Conservation (phyloP, 30 jellyfish, hydroid and myxozoan species). For the Chironex yamaguchii region DNA sequence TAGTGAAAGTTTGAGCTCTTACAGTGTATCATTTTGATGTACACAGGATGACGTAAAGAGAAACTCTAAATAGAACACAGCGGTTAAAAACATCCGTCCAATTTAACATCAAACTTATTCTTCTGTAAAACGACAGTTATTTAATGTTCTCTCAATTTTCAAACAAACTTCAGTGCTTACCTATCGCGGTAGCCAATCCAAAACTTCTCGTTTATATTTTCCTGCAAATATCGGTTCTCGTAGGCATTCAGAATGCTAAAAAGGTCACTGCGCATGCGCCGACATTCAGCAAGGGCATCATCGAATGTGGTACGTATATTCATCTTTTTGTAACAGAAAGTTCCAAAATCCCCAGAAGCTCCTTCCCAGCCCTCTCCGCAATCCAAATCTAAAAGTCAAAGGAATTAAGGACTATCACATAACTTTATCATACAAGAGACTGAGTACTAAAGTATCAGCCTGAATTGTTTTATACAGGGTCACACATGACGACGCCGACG, state of each 20-base stretch:
- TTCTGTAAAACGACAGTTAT: too few species aligned
- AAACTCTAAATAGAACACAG: too few species aligned
- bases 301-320: constrained; percentile 83
- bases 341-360: constrained; percentile 97
- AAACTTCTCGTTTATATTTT: constrained; percentile 84
- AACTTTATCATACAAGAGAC: too few species aligned
- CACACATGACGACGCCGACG: too few species aligned
- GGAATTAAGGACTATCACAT: background rate
- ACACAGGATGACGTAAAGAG: too few species aligned
- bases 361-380: constrained; percentile 99
- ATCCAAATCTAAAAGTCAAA: constrained; percentile 69
- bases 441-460: too few species aligned
- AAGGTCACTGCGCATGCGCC: constrained; percentile 73
- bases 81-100: too few species aligned
- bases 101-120: too few species aligned
- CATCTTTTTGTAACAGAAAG: constrained; percentile 93
- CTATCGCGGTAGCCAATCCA: constrained; percentile 97
- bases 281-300: constrained; percentile 90
- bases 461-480: too few species aligned
- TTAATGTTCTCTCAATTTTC: too few species aligned
- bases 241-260: constrained; percentile 92
- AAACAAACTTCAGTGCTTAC: background rate
- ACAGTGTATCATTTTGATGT: too few species aligned
- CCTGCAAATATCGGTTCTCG: constrained; percentile 92
- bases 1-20: too few species aligned